Percentiles rank a stretch among this genome's conserved stretches.
Conservation (phyloP, 2,113 vertebrate species). For the Noturus placidus region DNA sequence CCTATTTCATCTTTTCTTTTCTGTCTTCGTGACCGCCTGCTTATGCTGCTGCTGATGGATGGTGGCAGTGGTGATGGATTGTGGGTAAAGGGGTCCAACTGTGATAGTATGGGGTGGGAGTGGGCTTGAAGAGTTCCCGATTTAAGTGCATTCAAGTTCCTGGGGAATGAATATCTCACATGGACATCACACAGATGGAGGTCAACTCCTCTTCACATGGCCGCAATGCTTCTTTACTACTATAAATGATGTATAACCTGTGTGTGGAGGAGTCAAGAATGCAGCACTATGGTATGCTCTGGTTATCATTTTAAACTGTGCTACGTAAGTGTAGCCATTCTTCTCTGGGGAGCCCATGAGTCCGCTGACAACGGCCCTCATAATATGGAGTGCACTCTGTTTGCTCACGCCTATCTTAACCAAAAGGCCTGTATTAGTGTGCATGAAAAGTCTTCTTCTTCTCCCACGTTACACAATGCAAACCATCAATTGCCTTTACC, state of each 20-base stretch:
- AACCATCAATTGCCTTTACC: slow-evolving; percentile 13
- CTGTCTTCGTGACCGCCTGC: not conserved
- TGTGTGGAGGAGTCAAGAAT: not conserved
- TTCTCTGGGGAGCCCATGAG: not conserved
- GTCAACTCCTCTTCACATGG: not conserved
- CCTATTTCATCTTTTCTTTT: not conserved
- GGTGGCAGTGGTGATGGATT: not conserved
- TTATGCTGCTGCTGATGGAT: not conserved
- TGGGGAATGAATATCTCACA: not conserved
- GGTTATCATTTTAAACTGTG: not conserved
- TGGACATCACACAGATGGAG: not conserved
- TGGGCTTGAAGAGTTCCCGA: not conserved
- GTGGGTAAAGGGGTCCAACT: not conserved
- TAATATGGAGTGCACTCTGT: not conserved
- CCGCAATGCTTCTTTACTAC: not conserved
- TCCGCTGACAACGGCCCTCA: not conserved
- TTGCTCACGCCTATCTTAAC: not conserved
- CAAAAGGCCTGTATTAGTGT: not conserved
- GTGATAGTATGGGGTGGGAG: not conserved
- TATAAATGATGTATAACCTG: not conserved
- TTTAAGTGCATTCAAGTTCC: not conserved
- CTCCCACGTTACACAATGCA: slow-evolving; percentile 45
- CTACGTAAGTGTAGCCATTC: not conserved
- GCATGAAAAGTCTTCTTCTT: not conserved
- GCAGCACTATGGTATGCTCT: not conserved